Base-by-base conservation (phyloP, 2,797 vertebrate species). In the Ctenosaura bakeri region DNA sequence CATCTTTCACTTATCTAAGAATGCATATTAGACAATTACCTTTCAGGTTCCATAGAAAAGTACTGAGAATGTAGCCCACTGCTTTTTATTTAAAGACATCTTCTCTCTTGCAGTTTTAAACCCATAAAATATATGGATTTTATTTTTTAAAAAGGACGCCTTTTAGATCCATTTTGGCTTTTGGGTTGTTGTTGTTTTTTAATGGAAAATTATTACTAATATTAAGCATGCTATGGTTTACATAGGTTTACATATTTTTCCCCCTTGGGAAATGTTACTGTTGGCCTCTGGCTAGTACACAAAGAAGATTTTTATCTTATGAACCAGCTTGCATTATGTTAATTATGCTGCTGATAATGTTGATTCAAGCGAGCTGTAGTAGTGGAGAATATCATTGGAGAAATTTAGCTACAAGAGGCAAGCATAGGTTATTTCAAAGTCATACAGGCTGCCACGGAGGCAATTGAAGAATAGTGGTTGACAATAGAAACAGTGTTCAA, bases 381-480 rank as follows among this genome's bases (percentile, higher is more conserved):
- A 93, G 42, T 81, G 54, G 93, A 86, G 88, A 94, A 93, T 93
- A 83, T 92, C 91, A 78, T 50, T 29, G 82, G 24, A 93, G 89
- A 95, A 92, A 91, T 88, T 42, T 86, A 85, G 88, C 79, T 38
- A 86, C 26, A 38, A 50, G 5, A 38, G 94, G 83, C 73, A 94
- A 95, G 91, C 56, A 52, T 87, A 96, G 95, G 94, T 96, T 94
- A 94, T 92, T 87, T 92, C 62, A 32, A 96, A 96, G 94, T 92
- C 89, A 91, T 32, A 81, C 0, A 92, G 91, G 85, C 0, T 89
- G 29, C 82, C 89, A 66, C 46, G 83, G 69, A 92, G 90, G 24
- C 29, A 26, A 90, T 85, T 62, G 7, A 74, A 83, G 6, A 92
- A 76, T 52, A 85, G 42, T 26, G 26, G 20, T 10, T 14, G 38